Conservation (phyloP, 2,888 invertebrate genomes). For the Platycnemis pennipes region DNA sequence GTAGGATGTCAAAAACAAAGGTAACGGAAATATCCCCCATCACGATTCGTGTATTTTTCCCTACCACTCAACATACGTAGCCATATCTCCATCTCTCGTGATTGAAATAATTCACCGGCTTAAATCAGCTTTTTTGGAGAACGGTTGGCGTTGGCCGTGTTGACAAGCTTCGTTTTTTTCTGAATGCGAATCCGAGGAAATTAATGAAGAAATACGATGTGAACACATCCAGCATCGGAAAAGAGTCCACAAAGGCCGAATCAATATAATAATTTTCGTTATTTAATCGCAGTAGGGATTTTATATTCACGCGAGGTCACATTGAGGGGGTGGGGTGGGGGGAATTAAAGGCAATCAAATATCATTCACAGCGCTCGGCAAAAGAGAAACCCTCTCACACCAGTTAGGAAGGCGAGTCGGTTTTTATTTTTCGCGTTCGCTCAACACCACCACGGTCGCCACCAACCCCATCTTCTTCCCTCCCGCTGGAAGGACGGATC, state of each 20-base stretch:
- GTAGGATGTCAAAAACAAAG: not conserved
- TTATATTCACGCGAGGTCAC: conserved; percentile 8
- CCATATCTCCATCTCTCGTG: conserved; percentile 1
- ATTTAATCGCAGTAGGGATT: not conserved
- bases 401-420: not conserved
- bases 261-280: not conserved
- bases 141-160: not conserved
- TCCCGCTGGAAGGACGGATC: not conserved
- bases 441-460: not conserved
- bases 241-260: not conserved
- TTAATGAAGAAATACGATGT: conserved; percentile 24
- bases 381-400: not conserved
- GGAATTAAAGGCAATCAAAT: conserved; percentile 31
- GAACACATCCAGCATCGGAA: not conserved
- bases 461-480: too few relatives aligned
- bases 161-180: conserved; percentile 1
- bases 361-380: not conserved
- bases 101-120: conserved; percentile 2
- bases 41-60: not conserved
- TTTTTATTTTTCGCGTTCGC: not conserved
- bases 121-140: not conserved
- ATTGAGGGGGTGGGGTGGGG: not conserved
- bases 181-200: not conserved
- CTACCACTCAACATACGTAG: too few relatives aligned
- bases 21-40: not conserved